phyloP scores from a whole-genome alignment of 2,797 vertebrate genomes.

The Sebastes trivittatus region DNA sequence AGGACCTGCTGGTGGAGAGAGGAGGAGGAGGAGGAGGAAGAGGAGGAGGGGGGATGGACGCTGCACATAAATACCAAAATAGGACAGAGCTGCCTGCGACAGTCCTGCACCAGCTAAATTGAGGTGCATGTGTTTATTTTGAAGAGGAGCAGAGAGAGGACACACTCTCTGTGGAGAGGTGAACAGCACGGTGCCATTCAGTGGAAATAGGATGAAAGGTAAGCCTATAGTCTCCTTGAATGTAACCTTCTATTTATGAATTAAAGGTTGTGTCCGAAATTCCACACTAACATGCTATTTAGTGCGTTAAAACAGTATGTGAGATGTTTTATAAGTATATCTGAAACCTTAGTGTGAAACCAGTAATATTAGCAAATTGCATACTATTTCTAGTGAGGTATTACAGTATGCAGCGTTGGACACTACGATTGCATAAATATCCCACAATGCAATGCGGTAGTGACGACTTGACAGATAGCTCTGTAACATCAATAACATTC shows the following conservation, averaged over 20 bases:
- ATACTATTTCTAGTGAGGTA: too few relatives aligned
- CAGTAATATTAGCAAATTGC: too few relatives aligned
- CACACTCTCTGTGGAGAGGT: neutral
- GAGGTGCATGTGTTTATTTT: constrained; percentile 57
- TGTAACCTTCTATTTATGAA: neutral
- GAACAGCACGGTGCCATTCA: neutral
- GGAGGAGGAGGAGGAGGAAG: constrained; percentile 32
- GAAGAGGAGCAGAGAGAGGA: constrained; percentile 33
- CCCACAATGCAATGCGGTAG: too few relatives aligned
- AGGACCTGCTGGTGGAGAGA: constrained; percentile 48
- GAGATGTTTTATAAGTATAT: too few relatives aligned
- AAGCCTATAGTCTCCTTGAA: neutral
- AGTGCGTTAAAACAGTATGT: too few relatives aligned
- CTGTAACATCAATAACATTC: too few relatives aligned
- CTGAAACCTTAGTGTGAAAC: too few relatives aligned
- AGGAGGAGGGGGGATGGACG: constrained; percentile 52
- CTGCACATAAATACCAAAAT: constrained; percentile 84
- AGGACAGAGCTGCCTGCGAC: constrained; percentile 75
- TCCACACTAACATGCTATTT: too few relatives aligned
- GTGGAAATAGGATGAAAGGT: constrained; percentile 53
- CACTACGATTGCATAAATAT: too few relatives aligned
- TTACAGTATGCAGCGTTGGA: too few relatives aligned
- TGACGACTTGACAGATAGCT: too few relatives aligned
- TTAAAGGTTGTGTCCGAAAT: neutral
- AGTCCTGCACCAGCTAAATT: constrained; percentile 70